Conservation (phyloP, 2,113 vertebrate species). For the Cephalophus harveyi region DNA sequence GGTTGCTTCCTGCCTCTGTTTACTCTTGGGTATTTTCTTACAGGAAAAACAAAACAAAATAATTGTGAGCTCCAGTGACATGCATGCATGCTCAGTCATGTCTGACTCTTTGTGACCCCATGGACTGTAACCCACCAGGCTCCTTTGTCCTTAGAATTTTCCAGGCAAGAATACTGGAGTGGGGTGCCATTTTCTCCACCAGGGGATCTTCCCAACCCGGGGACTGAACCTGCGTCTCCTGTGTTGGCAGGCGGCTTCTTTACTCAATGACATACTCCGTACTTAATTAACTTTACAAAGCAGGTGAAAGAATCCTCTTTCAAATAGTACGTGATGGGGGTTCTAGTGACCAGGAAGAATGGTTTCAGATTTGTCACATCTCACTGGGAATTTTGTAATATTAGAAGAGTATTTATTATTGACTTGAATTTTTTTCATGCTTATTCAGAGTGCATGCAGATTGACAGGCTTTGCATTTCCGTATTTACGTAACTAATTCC, state of each 20-base stretch:
- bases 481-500: background rate
- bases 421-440: background rate
- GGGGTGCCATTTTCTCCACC: background rate
- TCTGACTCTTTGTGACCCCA: background rate
- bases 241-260: background rate
- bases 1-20: background rate
- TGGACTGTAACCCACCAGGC: background rate
- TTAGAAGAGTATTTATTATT: background rate
- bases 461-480: background rate
- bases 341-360: background rate
- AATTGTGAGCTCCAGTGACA: background rate
- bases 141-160: background rate
- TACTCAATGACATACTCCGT: background rate
- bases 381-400: background rate
- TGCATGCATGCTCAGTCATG: background rate
- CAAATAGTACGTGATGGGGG: background rate
- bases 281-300: background rate
- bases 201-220: background rate
- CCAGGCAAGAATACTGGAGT: background rate
- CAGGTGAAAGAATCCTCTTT: background rate
- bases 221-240: background rate
- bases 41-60: background rate
- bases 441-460: background rate
- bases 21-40: background rate
- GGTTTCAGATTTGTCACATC: background rate